Conservation (phyloP, 2,113 vertebrate species). For the Macaca mulatta region DNA sequence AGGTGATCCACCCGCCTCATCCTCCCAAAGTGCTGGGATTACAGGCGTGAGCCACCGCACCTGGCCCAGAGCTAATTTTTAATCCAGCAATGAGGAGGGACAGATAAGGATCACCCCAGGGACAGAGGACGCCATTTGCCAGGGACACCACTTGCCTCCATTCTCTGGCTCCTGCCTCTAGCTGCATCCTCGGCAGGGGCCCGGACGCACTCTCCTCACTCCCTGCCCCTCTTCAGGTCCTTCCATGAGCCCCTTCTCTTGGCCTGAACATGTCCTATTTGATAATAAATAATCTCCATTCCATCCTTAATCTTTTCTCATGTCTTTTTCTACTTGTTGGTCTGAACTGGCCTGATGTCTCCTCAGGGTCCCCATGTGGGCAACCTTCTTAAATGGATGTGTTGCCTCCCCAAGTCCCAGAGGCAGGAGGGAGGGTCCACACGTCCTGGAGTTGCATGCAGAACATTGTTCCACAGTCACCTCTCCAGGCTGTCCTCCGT, state of each 20-base stretch:
- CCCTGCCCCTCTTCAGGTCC: too few species aligned
- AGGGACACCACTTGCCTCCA: not conserved
- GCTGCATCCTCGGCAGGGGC: not conserved
- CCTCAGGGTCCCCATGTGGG: not conserved
- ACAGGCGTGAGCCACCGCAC: too few species aligned
- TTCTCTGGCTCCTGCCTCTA: not conserved
- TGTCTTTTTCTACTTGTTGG: not conserved
- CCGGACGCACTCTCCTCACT: too few species aligned
- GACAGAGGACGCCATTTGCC: not conserved
- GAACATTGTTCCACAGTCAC: not conserved
- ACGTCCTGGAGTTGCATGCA: not conserved
- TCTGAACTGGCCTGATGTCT: not conserved
- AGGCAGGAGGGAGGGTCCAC: not conserved
- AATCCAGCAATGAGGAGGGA: not conserved
- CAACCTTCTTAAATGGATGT: not conserved
- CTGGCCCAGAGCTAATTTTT: not conserved
- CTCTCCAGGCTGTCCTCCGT: not conserved
- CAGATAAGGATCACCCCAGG: not conserved
- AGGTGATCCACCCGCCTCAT: too few species aligned
- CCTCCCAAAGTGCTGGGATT: too few species aligned
- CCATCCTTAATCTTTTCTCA: not conserved
- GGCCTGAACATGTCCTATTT: not conserved
- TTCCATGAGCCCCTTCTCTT: not conserved
- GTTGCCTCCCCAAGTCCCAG: not conserved
- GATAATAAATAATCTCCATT: not conserved